Evolutionary conservation across 2,888 invertebrate species (phyloP).

Genomic region (Portevinia maculata): DNA sequence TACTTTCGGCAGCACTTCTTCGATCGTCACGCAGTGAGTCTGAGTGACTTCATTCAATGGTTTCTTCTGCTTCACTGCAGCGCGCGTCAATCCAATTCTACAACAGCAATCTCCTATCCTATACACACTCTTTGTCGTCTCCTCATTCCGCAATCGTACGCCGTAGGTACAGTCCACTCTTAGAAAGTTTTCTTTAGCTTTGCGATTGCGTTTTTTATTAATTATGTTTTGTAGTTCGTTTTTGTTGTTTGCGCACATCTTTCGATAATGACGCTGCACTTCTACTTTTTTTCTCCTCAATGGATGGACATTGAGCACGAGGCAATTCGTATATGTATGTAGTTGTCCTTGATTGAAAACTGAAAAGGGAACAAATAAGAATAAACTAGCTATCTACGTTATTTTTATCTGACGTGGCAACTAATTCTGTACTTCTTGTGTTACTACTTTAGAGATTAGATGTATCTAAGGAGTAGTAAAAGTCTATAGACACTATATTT

Average conservation of each 20-base stretch:
- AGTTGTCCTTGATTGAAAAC: conserved; percentile 33
- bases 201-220: conserved; percentile 2
- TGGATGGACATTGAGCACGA: conserved; percentile 45
- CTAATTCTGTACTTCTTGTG: neutral
- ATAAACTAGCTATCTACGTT: neutral
- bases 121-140: neutral
- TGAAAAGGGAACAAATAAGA: neutral
- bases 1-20: too few species aligned
- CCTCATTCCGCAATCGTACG: neutral
- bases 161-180: conserved; percentile 29
- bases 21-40: too few species aligned
- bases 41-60: too few species aligned
- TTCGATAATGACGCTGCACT: conserved; percentile 12
- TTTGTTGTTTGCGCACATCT: neutral
- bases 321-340: conserved; percentile 30
- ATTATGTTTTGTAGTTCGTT: conserved; percentile 1
- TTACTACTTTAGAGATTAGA: too few species aligned
- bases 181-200: conserved; percentile 11
- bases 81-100: too few species aligned
- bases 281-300: conserved; percentile 44
- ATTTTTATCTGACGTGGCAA: conserved; percentile 11
- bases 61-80: too few species aligned
- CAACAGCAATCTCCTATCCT: conserved; percentile 22
- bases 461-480: too few species aligned
- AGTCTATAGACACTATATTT: too few species aligned